A percentile compares a stretch with the other conserved stretches of the same genome.
phyloP scores from a whole-genome alignment of 23 tunicate species.

The Phallusia fumigata region DNA sequence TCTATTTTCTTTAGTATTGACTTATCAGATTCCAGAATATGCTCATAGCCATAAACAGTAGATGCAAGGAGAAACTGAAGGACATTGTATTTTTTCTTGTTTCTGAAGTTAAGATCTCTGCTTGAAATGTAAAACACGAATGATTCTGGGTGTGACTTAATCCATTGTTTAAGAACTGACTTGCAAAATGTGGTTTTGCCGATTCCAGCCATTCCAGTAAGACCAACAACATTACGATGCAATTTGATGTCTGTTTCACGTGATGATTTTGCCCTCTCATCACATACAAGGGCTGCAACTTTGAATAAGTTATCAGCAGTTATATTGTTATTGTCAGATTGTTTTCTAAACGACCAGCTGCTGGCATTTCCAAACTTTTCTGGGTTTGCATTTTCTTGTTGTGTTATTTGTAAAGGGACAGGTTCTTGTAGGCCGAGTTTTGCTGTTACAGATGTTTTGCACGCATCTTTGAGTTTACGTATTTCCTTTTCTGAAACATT shows the following conservation, averaged over 20 bases:
- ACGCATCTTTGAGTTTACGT: not conserved
- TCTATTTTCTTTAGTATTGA: not conserved
- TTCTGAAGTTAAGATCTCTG: not conserved
- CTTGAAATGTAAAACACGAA: not conserved
- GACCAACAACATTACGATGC: not conserved
- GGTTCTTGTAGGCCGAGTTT: not conserved
- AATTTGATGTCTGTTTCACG: not conserved
- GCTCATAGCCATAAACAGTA: not conserved
- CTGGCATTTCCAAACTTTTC: not conserved
- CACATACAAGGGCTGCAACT: not conserved
- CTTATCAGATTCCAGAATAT: not conserved
- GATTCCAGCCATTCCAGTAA: slow-evolving; percentile 3
- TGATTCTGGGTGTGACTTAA: not conserved
- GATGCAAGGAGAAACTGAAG: not conserved
- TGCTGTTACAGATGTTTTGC: not conserved
- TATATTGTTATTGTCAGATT: not conserved
- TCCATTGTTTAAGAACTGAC: not conserved
- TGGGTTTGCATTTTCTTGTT: not conserved
- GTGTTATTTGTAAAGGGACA: not conserved
- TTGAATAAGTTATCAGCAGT: not conserved
- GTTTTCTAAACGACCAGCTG: not conserved
- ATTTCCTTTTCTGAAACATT: not conserved
- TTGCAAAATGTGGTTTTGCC: not conserved
- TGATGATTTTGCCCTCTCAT: not conserved
- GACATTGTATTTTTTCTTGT: not conserved